Percentiles rank a stretch among this genome's conserved stretches.
Evolutionary conservation across 2,888 invertebrate species (phyloP).

Genomic region (Oeneis ivallda): DNA sequence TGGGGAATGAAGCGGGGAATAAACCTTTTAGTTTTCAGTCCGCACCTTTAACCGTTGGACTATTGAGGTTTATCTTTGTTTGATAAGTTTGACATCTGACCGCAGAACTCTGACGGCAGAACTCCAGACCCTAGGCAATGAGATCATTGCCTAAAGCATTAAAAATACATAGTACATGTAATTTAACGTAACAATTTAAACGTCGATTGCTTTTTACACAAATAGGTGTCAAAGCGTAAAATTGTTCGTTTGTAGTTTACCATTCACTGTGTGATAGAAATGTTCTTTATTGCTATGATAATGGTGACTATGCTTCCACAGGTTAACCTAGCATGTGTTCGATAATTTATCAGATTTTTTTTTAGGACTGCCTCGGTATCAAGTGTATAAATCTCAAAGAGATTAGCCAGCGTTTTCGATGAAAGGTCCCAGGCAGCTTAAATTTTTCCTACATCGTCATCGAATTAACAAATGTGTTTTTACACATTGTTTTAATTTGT

Average conservation of each 20-base stretch:
- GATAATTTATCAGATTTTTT: too few relatives aligned
- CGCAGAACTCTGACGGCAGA: not conserved
- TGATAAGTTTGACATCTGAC: not conserved
- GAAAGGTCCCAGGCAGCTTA: too few relatives aligned
- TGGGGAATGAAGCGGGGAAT: too few relatives aligned
- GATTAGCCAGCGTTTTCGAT: too few relatives aligned
- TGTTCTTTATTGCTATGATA: not conserved
- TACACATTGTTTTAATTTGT: too few relatives aligned
- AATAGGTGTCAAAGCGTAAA: constrained; percentile 67
- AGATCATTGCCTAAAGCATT: not conserved
- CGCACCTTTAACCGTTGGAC: too few relatives aligned
- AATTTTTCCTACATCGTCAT: too few relatives aligned
- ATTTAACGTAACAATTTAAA: constrained; percentile 61
- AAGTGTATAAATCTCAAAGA: too few relatives aligned
- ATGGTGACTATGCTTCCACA: constrained; percentile 7
- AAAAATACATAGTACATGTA: constrained; percentile 45
- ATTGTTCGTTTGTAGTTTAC: constrained; percentile 36
- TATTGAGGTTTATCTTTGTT: not conserved
- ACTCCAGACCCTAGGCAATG: not conserved
- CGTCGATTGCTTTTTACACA: constrained; percentile 60
- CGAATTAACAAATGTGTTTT: too few relatives aligned
- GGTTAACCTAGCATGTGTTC: not conserved
- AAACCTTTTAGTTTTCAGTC: too few relatives aligned
- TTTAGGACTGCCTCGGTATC: too few relatives aligned
- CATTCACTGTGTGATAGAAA: not conserved